These are phyloP conservation scores for Lepas anatifera DNA, from an alignment of 2,888 invertebrate genomes.

Conservation along the genomic window DNA sequence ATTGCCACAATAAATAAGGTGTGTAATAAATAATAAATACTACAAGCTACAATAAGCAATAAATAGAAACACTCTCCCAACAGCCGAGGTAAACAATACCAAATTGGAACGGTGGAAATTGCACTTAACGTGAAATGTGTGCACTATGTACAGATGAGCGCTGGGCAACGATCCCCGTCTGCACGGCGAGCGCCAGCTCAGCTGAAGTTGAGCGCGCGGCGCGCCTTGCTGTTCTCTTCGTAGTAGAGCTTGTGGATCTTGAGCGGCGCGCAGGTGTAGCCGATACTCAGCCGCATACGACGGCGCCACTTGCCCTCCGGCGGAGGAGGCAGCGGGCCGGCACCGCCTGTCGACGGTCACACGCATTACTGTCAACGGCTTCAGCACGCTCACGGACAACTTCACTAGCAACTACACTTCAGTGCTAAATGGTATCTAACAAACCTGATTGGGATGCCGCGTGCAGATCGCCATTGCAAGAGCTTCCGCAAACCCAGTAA, in stretches of 20 bases:
- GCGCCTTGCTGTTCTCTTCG: conserved; percentile 5
- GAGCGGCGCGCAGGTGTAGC: not conserved
- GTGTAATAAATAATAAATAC: not conserved
- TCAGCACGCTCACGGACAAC: no score
- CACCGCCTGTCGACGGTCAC: not conserved
- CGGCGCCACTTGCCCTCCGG: conserved; percentile 4
- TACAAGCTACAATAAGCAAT: no score
- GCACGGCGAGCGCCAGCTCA: not conserved
- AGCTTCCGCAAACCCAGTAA: no score
- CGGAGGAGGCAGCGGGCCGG: not conserved
- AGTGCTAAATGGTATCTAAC: no score
- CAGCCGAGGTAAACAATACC: not conserved
- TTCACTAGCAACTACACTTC: no score
- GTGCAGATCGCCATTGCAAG: no score
- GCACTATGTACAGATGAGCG: not conserved
- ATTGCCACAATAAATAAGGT: not conserved
- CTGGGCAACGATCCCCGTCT: not conserved
- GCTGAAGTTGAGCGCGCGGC: conserved; percentile 6
- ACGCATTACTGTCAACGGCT: no score
- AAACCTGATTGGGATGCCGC: no score
- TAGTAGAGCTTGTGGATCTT: not conserved
- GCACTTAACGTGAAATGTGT: not conserved
- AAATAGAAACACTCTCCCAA: no score
- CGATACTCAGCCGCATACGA: not conserved
- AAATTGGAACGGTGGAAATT: not conserved